Base-by-base conservation (phyloP, 92 coral and sea anemone species). In the Zoanthus solanderi region DNA sequence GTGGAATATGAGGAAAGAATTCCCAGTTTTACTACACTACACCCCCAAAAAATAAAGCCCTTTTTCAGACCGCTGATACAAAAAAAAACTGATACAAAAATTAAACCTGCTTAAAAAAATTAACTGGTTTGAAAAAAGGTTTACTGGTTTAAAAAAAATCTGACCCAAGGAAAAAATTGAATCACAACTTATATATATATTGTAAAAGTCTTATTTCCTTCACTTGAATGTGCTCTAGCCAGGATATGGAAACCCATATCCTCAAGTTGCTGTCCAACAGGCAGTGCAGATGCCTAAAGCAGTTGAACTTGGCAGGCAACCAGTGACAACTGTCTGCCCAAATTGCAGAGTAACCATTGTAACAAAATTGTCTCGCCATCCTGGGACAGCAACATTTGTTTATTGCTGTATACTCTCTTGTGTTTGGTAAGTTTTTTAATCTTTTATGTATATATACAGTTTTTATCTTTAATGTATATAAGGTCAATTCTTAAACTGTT, bases 311-410 rank as follows among this genome's bases (percentile, higher is more conserved):
- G 84, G 89, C 74, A 93, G 93, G 47, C 32, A 90, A 15, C 95
- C 97, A 48, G 93, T 90, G 18, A 74, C 72, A 7, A 87, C 87
- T 83, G 90, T 85, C 13, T 94, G 97, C 42, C 95, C 97, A 5
- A 84, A 90, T 69, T 94, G 97, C 76, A 84, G 89, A 18, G 88
- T 92, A 7, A 60, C 85, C 30, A 89, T 92, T 28, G 87, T 87
- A 28, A 89, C 97, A 31, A 76, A 90, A 90, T 30, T 88, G 18
- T 89, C 87, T 29, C 95, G 89, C 57, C 90, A 92, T 23, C 89
- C 89, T 46, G 97, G 97, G 30, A 84, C 89, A 52, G 88, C 97
- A 67, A 92, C 93, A 4, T 90, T 72, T 77, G 72, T 92, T 9
- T 92, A 92, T 82, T 92, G 97, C 66, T 74, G 78, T 16, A 48